Evolutionary conservation across 2,113 vertebrate genomes (phyloP).

Genomic region (Ia io): DNA sequence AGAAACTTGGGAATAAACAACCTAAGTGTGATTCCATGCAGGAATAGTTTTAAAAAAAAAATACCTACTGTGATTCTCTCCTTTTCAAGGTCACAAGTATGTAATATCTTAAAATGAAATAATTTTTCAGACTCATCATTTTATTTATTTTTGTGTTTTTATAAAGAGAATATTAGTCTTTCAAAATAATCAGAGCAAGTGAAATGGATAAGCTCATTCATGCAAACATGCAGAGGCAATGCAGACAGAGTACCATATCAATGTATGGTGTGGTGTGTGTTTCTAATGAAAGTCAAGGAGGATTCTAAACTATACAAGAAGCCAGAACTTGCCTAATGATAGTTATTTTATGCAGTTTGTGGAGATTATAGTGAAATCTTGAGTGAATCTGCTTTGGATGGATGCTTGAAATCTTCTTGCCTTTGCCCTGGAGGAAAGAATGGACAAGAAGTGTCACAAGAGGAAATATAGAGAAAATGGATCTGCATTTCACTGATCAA

Average conservation of each 20-base stretch:
- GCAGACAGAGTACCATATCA: fast-evolving
- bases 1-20: background rate
- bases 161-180: background rate
- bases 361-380: too few species aligned
- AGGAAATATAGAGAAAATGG: background rate
- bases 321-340: background rate
- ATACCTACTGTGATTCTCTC: background rate
- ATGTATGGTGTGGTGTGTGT: background rate
- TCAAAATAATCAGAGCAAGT: background rate
- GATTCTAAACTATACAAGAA: background rate
- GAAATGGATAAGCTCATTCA: background rate
- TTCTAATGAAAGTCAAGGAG: background rate
- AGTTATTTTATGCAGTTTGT: background rate
- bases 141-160: background rate
- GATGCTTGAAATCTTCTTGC: background rate
- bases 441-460: background rate
- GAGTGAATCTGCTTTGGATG: background rate
- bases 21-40: background rate
- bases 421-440: background rate
- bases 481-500: background rate
- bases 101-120: background rate
- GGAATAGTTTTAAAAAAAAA: background rate
- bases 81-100: background rate
- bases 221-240: background rate
- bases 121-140: background rate